phyloP scores from a whole-genome alignment of 1,140 invertebrate genomes.

The Drosophila kanapiae region DNA sequence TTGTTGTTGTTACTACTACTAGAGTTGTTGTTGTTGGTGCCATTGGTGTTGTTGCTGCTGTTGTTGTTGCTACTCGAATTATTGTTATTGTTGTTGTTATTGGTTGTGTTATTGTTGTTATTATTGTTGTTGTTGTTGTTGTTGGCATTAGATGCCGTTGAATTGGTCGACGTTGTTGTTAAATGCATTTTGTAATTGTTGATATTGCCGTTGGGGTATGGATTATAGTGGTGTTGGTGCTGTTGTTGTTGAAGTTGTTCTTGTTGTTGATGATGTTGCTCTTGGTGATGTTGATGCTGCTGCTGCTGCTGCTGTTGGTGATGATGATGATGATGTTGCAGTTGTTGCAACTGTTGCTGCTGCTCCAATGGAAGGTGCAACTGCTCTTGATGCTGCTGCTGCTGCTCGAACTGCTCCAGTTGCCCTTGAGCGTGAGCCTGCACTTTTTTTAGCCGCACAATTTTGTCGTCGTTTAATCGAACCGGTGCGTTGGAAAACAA shows the following conservation, averaged over 20 bases:
- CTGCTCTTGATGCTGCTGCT: slow-evolving; percentile 57
- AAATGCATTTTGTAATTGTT: slow-evolving; percentile 74
- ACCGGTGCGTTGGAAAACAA: slow-evolving; percentile 17
- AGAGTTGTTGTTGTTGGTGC: slow-evolving; percentile 55
- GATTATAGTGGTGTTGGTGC: slow-evolving; percentile 21
- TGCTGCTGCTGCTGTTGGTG: slow-evolving; percentile 5
- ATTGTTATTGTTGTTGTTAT: slow-evolving; percentile 59
- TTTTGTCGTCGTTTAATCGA: slow-evolving; percentile 64
- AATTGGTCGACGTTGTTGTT: slow-evolving; percentile 67
- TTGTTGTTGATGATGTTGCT: slow-evolving; percentile 7
- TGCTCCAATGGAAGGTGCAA: slow-evolving; percentile 27
- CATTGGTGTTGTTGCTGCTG: slow-evolving; percentile 57
- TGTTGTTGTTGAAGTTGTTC: slow-evolving; percentile 9
- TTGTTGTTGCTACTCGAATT: slow-evolving; percentile 55
- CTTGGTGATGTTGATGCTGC: slow-evolving; percentile 27
- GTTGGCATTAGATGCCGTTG: slow-evolving; percentile 73
- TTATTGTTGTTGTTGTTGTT: slow-evolving; percentile 59
- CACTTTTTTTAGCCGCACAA: slow-evolving; percentile 79
- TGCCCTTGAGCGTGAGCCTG: slow-evolving; percentile 79
- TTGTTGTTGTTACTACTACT: slow-evolving; percentile 77
- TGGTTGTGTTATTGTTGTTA: slow-evolving; percentile 35
- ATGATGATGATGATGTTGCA: slow-evolving; percentile 30
- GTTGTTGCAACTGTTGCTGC: slow-evolving; percentile 32
- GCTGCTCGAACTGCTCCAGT: slow-evolving; percentile 75
- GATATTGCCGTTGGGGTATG: slow-evolving; percentile 33